phyloP scores from a whole-genome alignment of 1,140 invertebrate genomes.

The Macrobrachium nipponense region DNA sequence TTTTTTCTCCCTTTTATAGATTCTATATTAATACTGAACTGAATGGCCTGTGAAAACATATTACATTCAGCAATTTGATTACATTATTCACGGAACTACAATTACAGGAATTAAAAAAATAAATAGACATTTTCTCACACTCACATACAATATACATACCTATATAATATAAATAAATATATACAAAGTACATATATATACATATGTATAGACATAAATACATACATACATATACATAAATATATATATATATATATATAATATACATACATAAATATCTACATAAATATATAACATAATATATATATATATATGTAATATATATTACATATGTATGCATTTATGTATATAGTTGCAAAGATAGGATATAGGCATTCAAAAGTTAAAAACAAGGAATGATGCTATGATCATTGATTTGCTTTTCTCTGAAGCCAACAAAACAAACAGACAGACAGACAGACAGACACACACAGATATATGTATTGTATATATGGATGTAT shows the following conservation, averaged over 20 bases:
- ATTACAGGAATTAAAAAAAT: background rate
- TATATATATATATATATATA: background rate
- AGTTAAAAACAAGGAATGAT: no score
- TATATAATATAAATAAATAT: constrained; percentile 16
- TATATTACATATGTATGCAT: background rate
- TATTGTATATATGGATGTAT: background rate
- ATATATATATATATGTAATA: no score
- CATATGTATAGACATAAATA: background rate
- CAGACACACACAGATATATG: constrained; percentile 14
- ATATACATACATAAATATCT: background rate
- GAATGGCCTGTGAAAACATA: background rate
- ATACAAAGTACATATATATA: background rate
- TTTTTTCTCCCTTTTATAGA: no score
- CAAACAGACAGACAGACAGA: constrained; percentile 26
- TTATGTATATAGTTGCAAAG: background rate
- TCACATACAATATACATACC: constrained; percentile 17
- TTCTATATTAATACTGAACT: no score
- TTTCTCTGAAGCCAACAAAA: no score
- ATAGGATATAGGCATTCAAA: background rate
- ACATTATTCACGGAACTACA: background rate
- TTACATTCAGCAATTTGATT: background rate
- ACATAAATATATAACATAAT: background rate
- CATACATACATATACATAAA: background rate
- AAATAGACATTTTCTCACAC: no score
- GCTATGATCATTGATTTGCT: no score